phyloP scores from a whole-genome alignment of 2,797 vertebrate genomes.

The Cossypha caffra region DNA sequence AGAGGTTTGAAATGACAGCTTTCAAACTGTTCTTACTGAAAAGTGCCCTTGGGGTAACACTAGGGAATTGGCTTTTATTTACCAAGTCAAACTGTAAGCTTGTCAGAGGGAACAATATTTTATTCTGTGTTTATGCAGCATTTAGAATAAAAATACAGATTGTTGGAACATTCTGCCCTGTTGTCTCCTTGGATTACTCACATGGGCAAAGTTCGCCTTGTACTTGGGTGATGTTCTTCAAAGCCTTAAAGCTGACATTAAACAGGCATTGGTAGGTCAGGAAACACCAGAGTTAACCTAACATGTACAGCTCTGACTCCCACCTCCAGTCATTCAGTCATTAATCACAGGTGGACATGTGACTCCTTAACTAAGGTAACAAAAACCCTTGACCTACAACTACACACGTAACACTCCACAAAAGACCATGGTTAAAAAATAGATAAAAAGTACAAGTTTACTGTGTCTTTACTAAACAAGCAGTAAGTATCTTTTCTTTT shows the following conservation, averaged over 20 bases:
- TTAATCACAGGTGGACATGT: background rate
- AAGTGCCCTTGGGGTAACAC: background rate
- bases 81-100: background rate
- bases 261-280: background rate
- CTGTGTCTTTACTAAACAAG: background rate
- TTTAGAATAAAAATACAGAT: background rate
- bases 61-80: background rate
- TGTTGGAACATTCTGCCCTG: background rate
- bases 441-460: background rate
- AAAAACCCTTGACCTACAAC: background rate
- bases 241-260: background rate
- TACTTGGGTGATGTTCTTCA: background rate
- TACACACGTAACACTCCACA: background rate
- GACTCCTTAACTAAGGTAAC: background rate
- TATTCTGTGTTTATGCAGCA: background rate
- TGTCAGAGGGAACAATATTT: background rate
- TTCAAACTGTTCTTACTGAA: background rate
- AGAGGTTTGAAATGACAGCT: conserved; percentile 19
- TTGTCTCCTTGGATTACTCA: background rate
- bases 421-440: background rate
- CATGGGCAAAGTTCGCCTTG: rapidly evolving
- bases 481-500: background rate
- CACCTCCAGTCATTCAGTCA: background rate
- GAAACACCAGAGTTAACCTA: background rate
- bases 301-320: background rate